Conservation (phyloP, 2,113 vertebrate genomes). For the Sylvia atricapilla region DNA sequence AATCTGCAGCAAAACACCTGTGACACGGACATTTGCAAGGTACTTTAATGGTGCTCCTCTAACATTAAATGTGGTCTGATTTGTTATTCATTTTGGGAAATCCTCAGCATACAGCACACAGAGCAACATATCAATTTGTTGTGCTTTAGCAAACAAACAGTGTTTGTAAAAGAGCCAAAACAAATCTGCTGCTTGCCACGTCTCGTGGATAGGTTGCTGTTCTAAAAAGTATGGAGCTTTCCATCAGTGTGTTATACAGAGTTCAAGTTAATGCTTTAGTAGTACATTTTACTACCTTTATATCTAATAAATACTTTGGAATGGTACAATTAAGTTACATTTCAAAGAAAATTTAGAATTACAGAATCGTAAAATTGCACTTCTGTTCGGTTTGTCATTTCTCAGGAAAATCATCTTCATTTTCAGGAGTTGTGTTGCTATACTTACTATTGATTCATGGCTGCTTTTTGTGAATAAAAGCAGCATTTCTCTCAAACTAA, state of each 20-base stretch:
- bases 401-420: not conserved
- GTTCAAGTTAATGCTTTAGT: not conserved
- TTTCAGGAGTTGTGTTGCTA: not conserved
- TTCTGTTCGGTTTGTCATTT: not conserved
- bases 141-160: slow-evolving; percentile 15
- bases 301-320: not conserved
- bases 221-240: not conserved
- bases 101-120: not conserved
- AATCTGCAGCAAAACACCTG: slow-evolving; percentile 28
- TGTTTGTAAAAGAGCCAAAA: slow-evolving; percentile 5
- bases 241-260: not conserved
- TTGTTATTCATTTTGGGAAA: slow-evolving; percentile 5
- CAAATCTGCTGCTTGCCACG: not conserved
- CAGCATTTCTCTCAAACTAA: not conserved
- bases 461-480: not conserved
- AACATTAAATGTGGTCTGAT: not conserved
- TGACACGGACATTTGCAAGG: not conserved
- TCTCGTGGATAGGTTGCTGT: not conserved
- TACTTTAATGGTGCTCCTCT: not conserved
- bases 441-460: not conserved
- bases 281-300: not conserved
- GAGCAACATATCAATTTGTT: not conserved
- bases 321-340: not conserved
- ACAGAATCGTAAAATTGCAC: not conserved
- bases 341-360: not conserved